Base-by-base conservation (phyloP, 2,888 invertebrate genomes). In the Ypsolopha scabrella region DNA sequence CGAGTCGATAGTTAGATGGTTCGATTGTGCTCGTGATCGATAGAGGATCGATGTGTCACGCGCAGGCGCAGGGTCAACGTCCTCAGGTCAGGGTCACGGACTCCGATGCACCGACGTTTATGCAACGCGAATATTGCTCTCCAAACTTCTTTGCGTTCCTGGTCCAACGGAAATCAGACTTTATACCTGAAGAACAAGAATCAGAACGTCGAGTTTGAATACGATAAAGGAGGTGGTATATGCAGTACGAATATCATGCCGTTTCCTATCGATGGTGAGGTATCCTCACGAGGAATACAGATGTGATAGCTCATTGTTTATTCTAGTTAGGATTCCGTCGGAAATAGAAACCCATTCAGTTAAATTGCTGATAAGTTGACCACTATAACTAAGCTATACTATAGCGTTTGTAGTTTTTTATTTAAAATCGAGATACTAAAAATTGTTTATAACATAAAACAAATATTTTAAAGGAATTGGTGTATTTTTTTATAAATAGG, bases 1-100 rank as follows among this genome's bases (percentile, higher is more conserved):
- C 72, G 71, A 75, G 71, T 65, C 77, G 77, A 78, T 77, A 65
- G 50, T 14, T 10, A 10, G 34, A 48, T 48, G 11, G 37, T 9
- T 9, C 48, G 48, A 36, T 38, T 13, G 37, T 13, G 48, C 50
- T 86, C 86, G 85, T 85, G 86, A 85, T 85, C 85, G 82, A 85
- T 85, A 77, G 80, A 78, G 75, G 76, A 82, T 80, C 81, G 78
- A 82, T 83, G 80, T 85, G 85, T 85, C 86, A 86, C 86, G 86
- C 72, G 77, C 76, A 24, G 24, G 86, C 72, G 77, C 77, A 69
- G 70, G 81, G 75, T 82, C 74, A 63, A 72, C 67, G 79, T 65
- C 80, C 83, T 67, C 59, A 61, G 85, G 83, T 86, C 85, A 85
- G 80, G 86, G 86, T 81, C 83, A 80, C 63, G 70, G 75, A 24